These are phyloP conservation scores for Gulo gulo DNA, from an alignment of 2,113 vertebrate species.

Conservation along the genomic window DNA sequence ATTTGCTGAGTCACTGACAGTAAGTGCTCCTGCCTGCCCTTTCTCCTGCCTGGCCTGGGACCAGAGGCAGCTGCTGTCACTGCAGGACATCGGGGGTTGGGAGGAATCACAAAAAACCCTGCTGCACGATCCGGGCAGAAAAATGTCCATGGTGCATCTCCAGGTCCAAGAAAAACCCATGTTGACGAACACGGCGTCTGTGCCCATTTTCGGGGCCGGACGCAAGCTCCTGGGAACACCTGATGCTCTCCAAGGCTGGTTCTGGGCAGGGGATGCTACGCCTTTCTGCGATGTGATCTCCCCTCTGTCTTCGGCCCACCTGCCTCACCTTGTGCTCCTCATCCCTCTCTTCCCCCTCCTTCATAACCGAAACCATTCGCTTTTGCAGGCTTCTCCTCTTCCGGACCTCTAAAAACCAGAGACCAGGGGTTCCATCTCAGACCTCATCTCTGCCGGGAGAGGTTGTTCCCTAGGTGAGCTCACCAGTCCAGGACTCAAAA, in stretches of 20 bases:
- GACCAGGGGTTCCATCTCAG: too few species aligned
- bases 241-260: neutral
- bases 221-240: fast-evolving
- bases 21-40: neutral
- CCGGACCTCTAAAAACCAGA: neutral
- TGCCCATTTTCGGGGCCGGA: neutral
- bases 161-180: neutral
- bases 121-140: neutral
- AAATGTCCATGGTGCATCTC: neutral
- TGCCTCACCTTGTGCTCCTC: neutral
- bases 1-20: slow-evolving; percentile 57
- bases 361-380: neutral
- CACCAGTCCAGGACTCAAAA: neutral
- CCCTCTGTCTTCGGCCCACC: fast-evolving
- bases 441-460: neutral
- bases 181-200: neutral
- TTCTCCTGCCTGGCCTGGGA: slow-evolving; percentile 48
- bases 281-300: fast-evolving
- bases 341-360: neutral
- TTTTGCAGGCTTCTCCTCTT: neutral
- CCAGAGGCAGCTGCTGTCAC: slow-evolving; percentile 62
- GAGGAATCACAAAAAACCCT: neutral
- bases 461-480: neutral
- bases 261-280: fast-evolving
- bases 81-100: neutral